Evolutionary conservation across 1,140 invertebrate genomes (phyloP).

Genomic region (Cataglyphis hispanica): DNA sequence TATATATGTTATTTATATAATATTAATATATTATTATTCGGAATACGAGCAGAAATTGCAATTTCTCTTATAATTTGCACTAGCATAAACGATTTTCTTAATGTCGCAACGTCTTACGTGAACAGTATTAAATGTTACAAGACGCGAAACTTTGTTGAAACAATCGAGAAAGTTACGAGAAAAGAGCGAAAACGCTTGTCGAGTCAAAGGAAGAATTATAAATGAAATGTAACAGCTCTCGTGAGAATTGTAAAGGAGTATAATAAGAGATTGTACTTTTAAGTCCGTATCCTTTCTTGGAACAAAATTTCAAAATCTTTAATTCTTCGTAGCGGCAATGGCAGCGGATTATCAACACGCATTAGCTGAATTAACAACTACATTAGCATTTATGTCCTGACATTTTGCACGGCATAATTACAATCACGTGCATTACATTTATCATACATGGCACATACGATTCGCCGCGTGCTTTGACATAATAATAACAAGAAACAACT

Average conservation of each 20-base stretch:
- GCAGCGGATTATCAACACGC: background rate
- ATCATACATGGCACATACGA: constrained; percentile 17
- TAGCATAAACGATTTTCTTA: constrained; percentile 2
- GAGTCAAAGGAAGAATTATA: constrained; percentile 38
- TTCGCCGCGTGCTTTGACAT: constrained; percentile 54
- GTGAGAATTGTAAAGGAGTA: background rate
- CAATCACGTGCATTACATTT: constrained; percentile 50
- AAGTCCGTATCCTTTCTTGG: background rate
- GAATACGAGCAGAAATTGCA: background rate
- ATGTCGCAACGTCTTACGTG: background rate
- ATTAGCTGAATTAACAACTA: constrained; percentile 28
- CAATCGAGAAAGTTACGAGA: constrained; percentile 27
- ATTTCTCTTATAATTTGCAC: background rate
- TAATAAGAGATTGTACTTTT: background rate
- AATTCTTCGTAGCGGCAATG: background rate
- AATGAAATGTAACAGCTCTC: constrained; percentile 23
- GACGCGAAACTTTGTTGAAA: background rate
- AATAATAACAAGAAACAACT: constrained; percentile 60
- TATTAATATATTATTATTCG: too few species aligned
- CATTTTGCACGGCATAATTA: constrained; percentile 40
- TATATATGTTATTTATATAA: background rate
- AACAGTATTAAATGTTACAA: background rate
- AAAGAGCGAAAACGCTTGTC: background rate
- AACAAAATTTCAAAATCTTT: constrained; percentile 7
- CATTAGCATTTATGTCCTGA: constrained; percentile 4